Evolutionary conservation across 2,797 vertebrate species (phyloP), one percentile per base, ranked within the genome.

Genomic region (Poliocrania exsul): DNA sequence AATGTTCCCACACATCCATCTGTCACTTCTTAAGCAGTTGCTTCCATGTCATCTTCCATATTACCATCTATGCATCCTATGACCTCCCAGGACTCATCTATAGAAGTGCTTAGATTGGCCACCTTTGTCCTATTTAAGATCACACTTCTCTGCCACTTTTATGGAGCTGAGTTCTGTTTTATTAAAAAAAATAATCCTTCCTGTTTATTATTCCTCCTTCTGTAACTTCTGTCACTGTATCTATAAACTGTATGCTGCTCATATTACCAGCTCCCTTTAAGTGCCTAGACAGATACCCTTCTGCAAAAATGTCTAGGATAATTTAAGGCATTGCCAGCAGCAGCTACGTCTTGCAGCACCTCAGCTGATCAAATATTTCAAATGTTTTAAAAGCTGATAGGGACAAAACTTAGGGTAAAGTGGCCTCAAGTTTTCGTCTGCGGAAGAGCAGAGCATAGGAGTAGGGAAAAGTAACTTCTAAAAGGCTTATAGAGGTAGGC

Each of bases 1-100:
- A 71, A 80, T 81, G 91, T 95, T 96, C 94, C 96, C 93, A 96
- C 95, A 92, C 92, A 92, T 77, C 94, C 88, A 92, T 96, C 94
- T 95, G 92, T 94, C 77, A 57, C 80, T 95, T 86, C 77, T 93
- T 87, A 58, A 83, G 88, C 89, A 64, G 70, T 96, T 92, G 79
- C 81, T 93, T 94, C 90, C 84, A 40, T 94, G 93, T 94, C 83
- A 73, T 90, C 81, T 90, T 71, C 71, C 83, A 18, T 87, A 81
- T 62, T 95, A 13, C 74, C 35, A 40, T 91, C 79, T 78, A 23
- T 51, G n/a, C 42, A 67, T 84, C 60, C 49, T 50, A 0, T 80
- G 94, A 95, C 94, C 90, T 92, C 35, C 69, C 46, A 67, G 90
- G 81, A 73, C 79, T 93, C 35, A 44, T 57, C 51, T 73, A 29